Evolutionary conservation across 2,797 vertebrate species (phyloP), one percentile per base, ranked within the genome.

Genomic region (Girardinus metallicus): DNA sequence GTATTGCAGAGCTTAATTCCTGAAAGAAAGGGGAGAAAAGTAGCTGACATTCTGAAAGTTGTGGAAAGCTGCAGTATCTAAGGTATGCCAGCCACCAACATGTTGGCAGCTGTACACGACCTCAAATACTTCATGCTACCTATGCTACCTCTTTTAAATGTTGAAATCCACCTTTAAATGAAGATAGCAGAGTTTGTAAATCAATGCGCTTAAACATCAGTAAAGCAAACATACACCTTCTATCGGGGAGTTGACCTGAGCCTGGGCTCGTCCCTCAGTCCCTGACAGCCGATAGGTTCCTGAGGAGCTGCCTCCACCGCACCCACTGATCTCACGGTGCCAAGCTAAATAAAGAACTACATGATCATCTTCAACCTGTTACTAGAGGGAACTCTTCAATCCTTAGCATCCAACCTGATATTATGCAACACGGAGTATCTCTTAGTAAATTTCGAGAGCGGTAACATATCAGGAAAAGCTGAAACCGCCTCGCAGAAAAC

Each of bases 251-350:
- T 12, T 23, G 70, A 73, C 66, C 49, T 46, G 10, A 34, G 79
- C 46, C 49, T 53, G 47, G 75, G 62, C 55, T 60, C 62, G n/a
- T 75, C 55, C 55, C 70, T 53, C 44, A 18, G 55, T 31, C 16
- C 74, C 6, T 70, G 74, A 73, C 76, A 89, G 70, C 31, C 81
- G 94, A 96, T 95, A 93, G 96, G 96, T 75, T 87, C 77, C 0
- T 1, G 23, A 5, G 81, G 83, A 75, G 51, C 93, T 86, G 85
- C 91, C 94, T 89, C 83, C 80, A 43, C 0, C 3, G 12, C 86
- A 80, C 93, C 91, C 90, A 73, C 64, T 12, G 26, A 29, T 55
- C 26, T 29, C 4, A 44, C 23, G 74, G 55, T 13, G 57, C 36
- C 5, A 2, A 31, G 83, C 91, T 93, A 93, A 94, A 93, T 88